These are phyloP conservation scores for Tipula unca DNA, from an alignment of 2,888 invertebrate species.

Conservation along the genomic window DNA sequence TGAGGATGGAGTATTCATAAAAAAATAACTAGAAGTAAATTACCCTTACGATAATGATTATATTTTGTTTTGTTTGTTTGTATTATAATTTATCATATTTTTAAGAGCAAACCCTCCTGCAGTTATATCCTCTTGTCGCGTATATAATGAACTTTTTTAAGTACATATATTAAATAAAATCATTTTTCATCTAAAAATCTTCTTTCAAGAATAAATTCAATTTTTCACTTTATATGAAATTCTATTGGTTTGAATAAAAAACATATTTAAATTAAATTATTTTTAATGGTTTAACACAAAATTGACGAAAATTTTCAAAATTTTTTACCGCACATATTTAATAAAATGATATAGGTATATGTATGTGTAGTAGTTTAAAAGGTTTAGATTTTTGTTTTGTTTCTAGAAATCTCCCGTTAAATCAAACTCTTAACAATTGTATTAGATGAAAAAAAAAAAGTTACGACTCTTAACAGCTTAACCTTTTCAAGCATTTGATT, in stretches of 20 bases:
- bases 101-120: background rate
- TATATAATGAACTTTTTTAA: background rate
- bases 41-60: constrained; percentile 14
- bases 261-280: background rate
- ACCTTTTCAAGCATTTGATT: background rate
- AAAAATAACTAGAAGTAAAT: background rate
- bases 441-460: background rate
- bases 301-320: background rate
- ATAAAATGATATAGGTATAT: too few species aligned
- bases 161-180: background rate
- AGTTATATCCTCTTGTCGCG: background rate
- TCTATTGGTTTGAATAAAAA: background rate
- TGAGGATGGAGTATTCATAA: background rate
- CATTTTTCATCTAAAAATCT: background rate
- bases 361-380: background rate
- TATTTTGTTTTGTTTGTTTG: background rate
- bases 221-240: background rate
- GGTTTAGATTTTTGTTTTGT: background rate
- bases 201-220: background rate
- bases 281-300: background rate
- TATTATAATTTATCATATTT: background rate
- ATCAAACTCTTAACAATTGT: background rate
- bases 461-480: background rate
- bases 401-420: background rate
- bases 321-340: background rate